Base-by-base conservation (phyloP, 2,797 vertebrate species). In the Cuculus canorus region DNA sequence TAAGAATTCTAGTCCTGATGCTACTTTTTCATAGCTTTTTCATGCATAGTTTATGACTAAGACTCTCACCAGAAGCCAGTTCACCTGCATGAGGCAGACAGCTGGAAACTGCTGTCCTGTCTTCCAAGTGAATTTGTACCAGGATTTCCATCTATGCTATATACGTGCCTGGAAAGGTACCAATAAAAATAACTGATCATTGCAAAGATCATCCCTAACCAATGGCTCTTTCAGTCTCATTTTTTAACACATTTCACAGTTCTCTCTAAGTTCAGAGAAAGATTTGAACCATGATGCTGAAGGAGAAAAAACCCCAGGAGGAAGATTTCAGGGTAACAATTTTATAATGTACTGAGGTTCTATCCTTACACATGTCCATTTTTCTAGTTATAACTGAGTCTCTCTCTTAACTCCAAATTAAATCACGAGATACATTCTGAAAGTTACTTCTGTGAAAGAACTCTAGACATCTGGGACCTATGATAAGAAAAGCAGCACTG, bases 401-500 rank as follows among this genome's bases (percentile, higher is more conserved):
- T 50, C 32, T 84, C 14, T 76, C 52, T 35, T 85, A 95, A 87
- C 41, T 85, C 25, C 45, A 73, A 88, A 56, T 68, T 71, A 88
- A 86, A 88, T 88, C 3, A 92, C 1, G 2, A 91, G 52, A 63
- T 89, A 82, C 10, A 79, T 61, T 64, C 60, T 81, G 63, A n/a
- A 88, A 92, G 47, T 81, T 86, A 72, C 30, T 88, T 84, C 47
- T 82, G 24, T 65, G 76, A 79, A 90, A 90, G 63, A 86, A 87
- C 78, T 78, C 17, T 47, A 69, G 50, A 76, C 17, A 57, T 79
- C 54, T 86, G 54, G 54, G 13, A 22, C 18, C 70, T 82, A n/a
- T 54, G 50, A 86, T 79, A 93, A 90, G 83, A 73, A 88, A 85
- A 61, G 9, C 56, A 47, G 37, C 15, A 37, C 63, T 79, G 65